Percentiles rank a stretch among this genome's conserved stretches.
phyloP scores from a whole-genome alignment of 2,888 invertebrate genomes.

The Agonopterix alstromeriana region DNA sequence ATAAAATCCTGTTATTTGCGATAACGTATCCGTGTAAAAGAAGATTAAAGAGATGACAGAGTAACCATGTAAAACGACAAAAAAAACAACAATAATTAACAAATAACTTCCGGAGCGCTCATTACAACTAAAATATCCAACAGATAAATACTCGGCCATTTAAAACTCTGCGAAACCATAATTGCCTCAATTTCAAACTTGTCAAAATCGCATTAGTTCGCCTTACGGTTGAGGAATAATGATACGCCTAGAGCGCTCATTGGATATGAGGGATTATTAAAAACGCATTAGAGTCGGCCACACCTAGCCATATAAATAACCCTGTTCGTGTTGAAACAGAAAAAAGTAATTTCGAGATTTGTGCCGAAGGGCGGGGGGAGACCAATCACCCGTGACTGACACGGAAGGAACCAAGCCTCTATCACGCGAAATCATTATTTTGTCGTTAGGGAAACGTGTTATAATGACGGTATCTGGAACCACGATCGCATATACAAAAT shows the following conservation, averaged over 20 bases:
- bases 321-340: slow-evolving; percentile 56
- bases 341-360: slow-evolving; percentile 70
- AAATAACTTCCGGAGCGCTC: slow-evolving; percentile 43
- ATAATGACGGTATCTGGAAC: slow-evolving; percentile 48
- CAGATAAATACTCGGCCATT: slow-evolving; percentile 57
- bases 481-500: slow-evolving; percentile 25
- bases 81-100: slow-evolving; percentile 15
- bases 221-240: slow-evolving; percentile 49
- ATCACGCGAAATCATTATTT: slow-evolving; percentile 75
- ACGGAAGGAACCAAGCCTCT: slow-evolving; percentile 61
- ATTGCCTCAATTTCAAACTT: slow-evolving; percentile 72
- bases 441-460: slow-evolving; percentile 64
- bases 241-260: slow-evolving; percentile 61
- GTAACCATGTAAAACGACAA: slow-evolving; percentile 1
- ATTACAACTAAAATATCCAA: slow-evolving; percentile 28
- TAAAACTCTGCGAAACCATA: slow-evolving; percentile 65
- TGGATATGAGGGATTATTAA: slow-evolving; percentile 70
- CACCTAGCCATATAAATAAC: slow-evolving; percentile 59
- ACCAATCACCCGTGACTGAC: slow-evolving; percentile 70
- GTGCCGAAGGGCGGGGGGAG: slow-evolving; percentile 24
- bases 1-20: too few relatives aligned
- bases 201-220: slow-evolving; percentile 74
- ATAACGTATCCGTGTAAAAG: too few relatives aligned
- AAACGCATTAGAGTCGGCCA: slow-evolving; percentile 68
- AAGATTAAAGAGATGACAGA: too few relatives aligned